phyloP scores from a whole-genome alignment of 2,797 vertebrate genomes.

The Australoheros facetus region DNA sequence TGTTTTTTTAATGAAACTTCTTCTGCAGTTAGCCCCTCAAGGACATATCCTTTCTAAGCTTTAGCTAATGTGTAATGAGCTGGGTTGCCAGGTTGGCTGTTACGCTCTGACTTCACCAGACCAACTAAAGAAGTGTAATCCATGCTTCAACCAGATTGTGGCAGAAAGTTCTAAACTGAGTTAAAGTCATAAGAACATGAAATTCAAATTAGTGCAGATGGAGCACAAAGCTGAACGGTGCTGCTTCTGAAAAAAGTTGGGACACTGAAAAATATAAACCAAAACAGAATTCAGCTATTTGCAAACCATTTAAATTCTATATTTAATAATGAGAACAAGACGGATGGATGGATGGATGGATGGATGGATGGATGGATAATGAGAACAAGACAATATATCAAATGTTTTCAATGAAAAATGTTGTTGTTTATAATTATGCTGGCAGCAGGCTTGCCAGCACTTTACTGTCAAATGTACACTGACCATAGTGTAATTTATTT shows the following conservation, averaged over 20 bases:
- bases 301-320: background rate
- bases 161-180: background rate
- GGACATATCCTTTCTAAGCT: slow-evolving; percentile 44
- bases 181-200: slow-evolving; percentile 8
- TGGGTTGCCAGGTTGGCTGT: slow-evolving; percentile 43
- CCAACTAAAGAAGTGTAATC: slow-evolving; percentile 20
- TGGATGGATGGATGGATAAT: no score
- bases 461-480: no score
- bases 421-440: no score
- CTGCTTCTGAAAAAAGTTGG: background rate
- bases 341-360: no score
- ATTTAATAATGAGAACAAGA: background rate
- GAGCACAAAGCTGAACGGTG: background rate
- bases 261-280: background rate
- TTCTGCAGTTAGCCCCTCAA: slow-evolving; percentile 12
- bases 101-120: slow-evolving; percentile 23
- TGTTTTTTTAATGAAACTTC: background rate
- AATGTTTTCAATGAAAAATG: background rate
- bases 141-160: slow-evolving; percentile 5
- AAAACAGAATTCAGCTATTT: background rate
- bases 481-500: no score
- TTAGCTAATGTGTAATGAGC: slow-evolving; percentile 21
- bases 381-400: background rate
- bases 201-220: slow-evolving; percentile 34
- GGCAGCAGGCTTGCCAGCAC: no score